Base-by-base conservation (phyloP, 2,113 vertebrate genomes). In the Aramus guarauna region DNA sequence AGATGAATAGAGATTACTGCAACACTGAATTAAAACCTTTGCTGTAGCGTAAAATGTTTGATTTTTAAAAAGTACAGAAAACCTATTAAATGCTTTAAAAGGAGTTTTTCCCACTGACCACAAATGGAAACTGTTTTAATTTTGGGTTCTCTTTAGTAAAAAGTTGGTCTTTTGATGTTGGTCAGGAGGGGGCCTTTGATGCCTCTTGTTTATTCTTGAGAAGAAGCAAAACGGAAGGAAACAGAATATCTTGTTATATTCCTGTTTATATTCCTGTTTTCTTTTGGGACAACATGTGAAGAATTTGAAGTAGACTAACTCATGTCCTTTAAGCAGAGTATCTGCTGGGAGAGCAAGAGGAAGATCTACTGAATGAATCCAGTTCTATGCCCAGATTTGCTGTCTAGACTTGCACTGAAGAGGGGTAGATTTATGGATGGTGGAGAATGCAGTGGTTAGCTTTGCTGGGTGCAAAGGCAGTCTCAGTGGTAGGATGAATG, bases 101-200 rank as follows among this genome's bases (percentile, higher is more conserved):
- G 39, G 19, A 26, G 8, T 24, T 84, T 80, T 34, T 81, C 77
- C 14, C 48, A 64, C n/a, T 87, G 83, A 81, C 58, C 72, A 91
- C 64, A 92, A 81, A 79, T 89, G 39, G 48, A 78, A 91, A 84
- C 21, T 63, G 12, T 69, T 89, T 75, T 39, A 77, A 68, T 69
- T 82, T 91, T 30, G 32, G 29, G 17, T 71, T 90, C 30, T 78
- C n/a, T 86, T 83, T 72, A 71, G 60, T 74, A 86, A 71, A 74
- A 96, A 39, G 12, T 88, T 82, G 26, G 5, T 24, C 41, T 94
- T 96, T 87, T 87, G 85, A 89, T 87, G 62, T 92, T 85, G 37
- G n/a, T 91, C 77, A 72, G 68, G 62, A 94, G 21, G 52, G 43
- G 43, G 85, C 64, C 43, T 94, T 96, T 92, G 72, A 94, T 94